Percentiles rank a stretch among this genome's conserved stretches.
phyloP scores from a whole-genome alignment of 2,113 vertebrate genomes.

The Vireo altiloquus region DNA sequence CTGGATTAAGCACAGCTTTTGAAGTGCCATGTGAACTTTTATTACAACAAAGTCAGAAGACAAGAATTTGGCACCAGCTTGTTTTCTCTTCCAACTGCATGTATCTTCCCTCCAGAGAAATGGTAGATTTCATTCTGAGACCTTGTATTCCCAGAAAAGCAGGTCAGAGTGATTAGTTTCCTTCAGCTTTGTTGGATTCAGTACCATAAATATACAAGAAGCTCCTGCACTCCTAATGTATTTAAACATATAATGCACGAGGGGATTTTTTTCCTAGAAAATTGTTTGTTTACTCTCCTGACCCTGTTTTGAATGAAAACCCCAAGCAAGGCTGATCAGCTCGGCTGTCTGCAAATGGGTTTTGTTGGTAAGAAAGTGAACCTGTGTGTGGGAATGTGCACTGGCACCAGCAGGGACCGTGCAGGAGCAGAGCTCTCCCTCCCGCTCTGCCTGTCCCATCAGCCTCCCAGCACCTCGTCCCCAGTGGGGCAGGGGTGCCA shows the following conservation, averaged over 20 bases:
- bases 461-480: neutral
- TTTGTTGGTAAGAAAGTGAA: neutral
- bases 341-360: neutral
- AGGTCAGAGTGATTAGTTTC: neutral
- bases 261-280: neutral
- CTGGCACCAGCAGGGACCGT: neutral
- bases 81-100: neutral
- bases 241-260: neutral
- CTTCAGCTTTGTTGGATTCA: neutral
- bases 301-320: neutral
- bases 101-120: neutral
- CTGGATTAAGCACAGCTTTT: neutral
- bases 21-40: neutral
- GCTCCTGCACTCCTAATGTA: neutral
- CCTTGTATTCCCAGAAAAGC: neutral
- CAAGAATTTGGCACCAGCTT: neutral
- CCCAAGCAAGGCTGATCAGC: accelerated
- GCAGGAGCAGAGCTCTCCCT: neutral
- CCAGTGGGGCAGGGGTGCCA: neutral
- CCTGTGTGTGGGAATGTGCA: neutral
- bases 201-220: neutral
- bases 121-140: neutral
- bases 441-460: neutral
- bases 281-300: neutral
- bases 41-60: neutral